Base-by-base conservation (phyloP, 2,797 vertebrate species). In the Ataeniobius toweri region DNA sequence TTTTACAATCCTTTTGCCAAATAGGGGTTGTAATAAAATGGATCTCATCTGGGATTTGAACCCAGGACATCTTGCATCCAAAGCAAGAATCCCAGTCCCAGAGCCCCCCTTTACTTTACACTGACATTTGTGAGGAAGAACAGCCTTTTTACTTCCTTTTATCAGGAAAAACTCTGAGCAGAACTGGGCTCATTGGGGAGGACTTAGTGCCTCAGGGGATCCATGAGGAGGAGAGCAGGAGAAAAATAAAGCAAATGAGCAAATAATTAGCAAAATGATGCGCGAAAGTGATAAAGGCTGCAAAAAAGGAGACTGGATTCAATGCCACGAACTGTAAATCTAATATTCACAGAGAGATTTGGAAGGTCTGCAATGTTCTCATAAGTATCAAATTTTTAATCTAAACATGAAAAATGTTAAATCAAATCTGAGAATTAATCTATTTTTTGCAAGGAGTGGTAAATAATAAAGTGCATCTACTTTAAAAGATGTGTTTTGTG, bases 261-360 rank as follows among this genome's bases (percentile, higher is more conserved):
- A 13, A 44, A 31, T 18, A 65, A 73, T 48, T 46, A 65, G 70
- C 24, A 67, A 73, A 18, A 53, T 63, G 20, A 71, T 71, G 68
- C 8, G 26, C 41, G 36, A 56, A 69, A 76, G 39, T 76, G 63
- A 53, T 69, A 5, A 1, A 3, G 41, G 48, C 36, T 28, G 14
- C 50, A 69, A 68, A 26, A 1, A 10, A 20, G 22, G 6, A 12
- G 10, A 67, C 36, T 68, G 22, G 63, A 41, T 44, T 41, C 16
- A 44, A 8, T 56, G n/a, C n/a, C n/a, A 28, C 28, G n/a, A 69
- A 56, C 61, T 55, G 8, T 13, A 46, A 59, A 59, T 20, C 12
- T 5, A 46, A 4, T 22, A 31, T 28, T 22, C 44, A 44, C 18
- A 12, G 10, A 63, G 31, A 76, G 39, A 6, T 26, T 46, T 58